phyloP scores from a whole-genome alignment of 2,888 invertebrate species.

The Stenotaenia linearis region DNA sequence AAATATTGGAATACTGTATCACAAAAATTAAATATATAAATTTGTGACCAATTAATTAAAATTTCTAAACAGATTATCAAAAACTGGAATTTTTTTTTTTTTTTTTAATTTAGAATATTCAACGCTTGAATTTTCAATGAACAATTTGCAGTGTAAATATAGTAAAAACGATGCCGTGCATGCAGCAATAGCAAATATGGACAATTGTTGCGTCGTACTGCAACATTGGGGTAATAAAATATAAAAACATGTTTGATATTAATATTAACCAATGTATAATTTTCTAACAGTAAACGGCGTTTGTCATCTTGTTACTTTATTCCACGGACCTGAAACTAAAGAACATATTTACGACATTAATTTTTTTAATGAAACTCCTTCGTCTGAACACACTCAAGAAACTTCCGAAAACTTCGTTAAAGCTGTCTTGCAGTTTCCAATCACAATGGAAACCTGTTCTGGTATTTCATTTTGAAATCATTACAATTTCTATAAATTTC shows the following conservation, averaged over 20 bases:
- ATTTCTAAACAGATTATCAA: no score
- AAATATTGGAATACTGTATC: no score
- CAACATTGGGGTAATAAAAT: background rate
- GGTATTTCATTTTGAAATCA: no score
- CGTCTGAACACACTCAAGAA: background rate
- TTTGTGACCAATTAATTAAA: no score
- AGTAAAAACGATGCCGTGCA: background rate
- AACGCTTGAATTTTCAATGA: background rate
- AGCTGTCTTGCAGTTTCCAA: slow-evolving; percentile 8
- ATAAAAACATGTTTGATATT: background rate
- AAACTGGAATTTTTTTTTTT: no score
- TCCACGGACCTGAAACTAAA: slow-evolving; percentile 24
- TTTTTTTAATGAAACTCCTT: background rate
- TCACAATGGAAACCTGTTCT: background rate
- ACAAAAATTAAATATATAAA: no score
- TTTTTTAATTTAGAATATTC: background rate
- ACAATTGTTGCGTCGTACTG: background rate
- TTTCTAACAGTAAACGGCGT: background rate
- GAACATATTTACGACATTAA: background rate
- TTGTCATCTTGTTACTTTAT: background rate
- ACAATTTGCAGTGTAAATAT: background rate
- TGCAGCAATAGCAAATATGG: background rate
- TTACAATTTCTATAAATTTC: background rate
- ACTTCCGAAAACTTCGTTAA: background rate
- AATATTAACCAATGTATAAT: background rate